Conservation (phyloP, 2,797 vertebrate genomes). For the Bradypodion pumilum region DNA sequence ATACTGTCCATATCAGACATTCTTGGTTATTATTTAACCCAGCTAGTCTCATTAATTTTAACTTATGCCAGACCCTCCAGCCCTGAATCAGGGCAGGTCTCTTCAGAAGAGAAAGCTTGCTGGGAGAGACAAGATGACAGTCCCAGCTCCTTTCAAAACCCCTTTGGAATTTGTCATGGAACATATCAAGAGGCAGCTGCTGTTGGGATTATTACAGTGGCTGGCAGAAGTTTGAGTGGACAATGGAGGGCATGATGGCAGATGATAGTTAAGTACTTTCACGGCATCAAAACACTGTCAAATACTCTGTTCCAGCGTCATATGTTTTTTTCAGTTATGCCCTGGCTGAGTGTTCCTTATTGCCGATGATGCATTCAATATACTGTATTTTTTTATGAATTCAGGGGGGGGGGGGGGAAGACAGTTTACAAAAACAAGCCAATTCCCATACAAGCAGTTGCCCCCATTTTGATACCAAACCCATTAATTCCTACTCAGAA, state of each 20-base stretch:
- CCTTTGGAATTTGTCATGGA: not conserved
- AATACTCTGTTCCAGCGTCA: not conserved
- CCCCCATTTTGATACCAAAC: not conserved
- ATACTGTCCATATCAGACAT: not conserved
- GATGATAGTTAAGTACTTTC: not conserved
- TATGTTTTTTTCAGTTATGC: not conserved
- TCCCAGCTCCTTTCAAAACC: not conserved
- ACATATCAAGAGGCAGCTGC: not conserved
- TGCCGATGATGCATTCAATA: not conserved
- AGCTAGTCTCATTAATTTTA: not conserved
- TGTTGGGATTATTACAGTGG: not conserved
- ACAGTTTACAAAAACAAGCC: not conserved
- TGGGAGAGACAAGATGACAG: conserved; percentile 5
- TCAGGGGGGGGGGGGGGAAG: not conserved
- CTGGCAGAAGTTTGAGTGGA: too few species aligned
- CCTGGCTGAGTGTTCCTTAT: not conserved
- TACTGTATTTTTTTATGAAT: not conserved
- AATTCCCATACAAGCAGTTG: not conserved
- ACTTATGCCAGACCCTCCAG: not conserved
- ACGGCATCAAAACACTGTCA: not conserved
- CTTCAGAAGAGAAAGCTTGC: conserved; percentile 5
- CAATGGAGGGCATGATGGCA: not conserved
- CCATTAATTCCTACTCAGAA: not conserved
- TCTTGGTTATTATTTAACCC: not conserved
- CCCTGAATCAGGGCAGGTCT: not conserved